Conservation (phyloP, 2,797 vertebrate genomes). For the Pangasius mekongensis region DNA sequence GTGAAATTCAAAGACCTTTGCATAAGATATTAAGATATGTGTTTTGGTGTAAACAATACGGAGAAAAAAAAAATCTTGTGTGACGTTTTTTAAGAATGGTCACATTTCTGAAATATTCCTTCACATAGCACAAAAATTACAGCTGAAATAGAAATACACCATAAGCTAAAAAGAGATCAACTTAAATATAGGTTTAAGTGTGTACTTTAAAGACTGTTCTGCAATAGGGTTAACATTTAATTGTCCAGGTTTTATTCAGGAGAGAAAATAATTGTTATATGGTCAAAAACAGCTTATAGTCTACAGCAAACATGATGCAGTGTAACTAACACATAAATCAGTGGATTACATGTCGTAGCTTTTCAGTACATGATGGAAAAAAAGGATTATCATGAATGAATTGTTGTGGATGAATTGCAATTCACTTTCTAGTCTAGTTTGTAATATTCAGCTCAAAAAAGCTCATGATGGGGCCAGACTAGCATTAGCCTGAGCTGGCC, state of each 20-base stretch:
- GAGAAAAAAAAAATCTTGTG: not conserved
- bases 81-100: not conserved
- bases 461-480: not conserved
- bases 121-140: not conserved
- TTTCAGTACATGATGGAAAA: not conserved
- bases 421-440: not conserved
- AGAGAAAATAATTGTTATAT: not conserved
- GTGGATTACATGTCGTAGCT: not conserved
- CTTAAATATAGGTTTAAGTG: not conserved
- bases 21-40: not conserved
- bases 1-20: not conserved
- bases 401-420: not conserved
- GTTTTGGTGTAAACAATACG: not conserved
- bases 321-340: not conserved
- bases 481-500: not conserved
- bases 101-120: not conserved
- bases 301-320: not conserved
- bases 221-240: not conserved
- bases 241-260: not conserved
- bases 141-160: not conserved
- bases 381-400: not conserved
- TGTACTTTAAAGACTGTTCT: not conserved
- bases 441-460: not conserved
- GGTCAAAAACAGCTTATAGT: not conserved
- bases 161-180: not conserved